A percentile compares a stretch with the other conserved stretches of the same genome.
Evolutionary conservation across 2,113 vertebrate species (phyloP).

Genomic region (Poeciliopsis prolifica): DNA sequence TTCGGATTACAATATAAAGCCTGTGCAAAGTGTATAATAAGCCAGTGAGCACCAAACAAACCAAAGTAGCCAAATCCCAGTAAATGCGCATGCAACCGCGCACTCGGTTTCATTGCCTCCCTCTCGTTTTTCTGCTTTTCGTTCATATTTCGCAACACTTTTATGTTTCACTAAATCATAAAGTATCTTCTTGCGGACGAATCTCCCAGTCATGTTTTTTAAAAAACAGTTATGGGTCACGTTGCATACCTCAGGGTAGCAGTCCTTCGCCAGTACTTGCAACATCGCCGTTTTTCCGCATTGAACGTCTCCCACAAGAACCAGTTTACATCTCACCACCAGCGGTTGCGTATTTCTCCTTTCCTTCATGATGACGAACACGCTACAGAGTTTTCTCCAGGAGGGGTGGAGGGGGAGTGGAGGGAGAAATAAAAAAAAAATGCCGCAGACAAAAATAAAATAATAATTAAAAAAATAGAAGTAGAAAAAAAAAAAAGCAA

Average conservation of each 20-base stretch:
- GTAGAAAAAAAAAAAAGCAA: not conserved
- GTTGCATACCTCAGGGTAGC: slow-evolving; percentile 92
- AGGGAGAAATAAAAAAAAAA: not conserved
- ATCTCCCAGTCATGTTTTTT: not conserved
- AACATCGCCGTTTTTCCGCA: slow-evolving; percentile 98
- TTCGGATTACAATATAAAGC: not conserved
- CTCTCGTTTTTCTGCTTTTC: not conserved
- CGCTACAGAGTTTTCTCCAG: not conserved
- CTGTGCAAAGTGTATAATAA: not conserved
- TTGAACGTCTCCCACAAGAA: slow-evolving; percentile 94
- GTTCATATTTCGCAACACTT: not conserved
- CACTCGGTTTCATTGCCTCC: slow-evolving; percentile 24
- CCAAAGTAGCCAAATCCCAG: not conserved
- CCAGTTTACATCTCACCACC: slow-evolving; percentile 93
- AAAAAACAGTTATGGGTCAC: slow-evolving; percentile 21
- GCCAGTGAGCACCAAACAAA: not conserved
- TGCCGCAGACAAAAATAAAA: not conserved
- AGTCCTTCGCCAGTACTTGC: slow-evolving; percentile 95
- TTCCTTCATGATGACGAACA: slow-evolving; percentile 87
- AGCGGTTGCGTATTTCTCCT: slow-evolving; percentile 87
- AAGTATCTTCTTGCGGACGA: not conserved
- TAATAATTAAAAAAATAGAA: not conserved
- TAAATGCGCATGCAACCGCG: slow-evolving; percentile 64
- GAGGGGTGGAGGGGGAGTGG: too few species aligned
- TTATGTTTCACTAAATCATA: not conserved